Evolutionary conservation across 2,797 vertebrate genomes (phyloP).

Genomic region (Melanotaenia maccullochi): DNA sequence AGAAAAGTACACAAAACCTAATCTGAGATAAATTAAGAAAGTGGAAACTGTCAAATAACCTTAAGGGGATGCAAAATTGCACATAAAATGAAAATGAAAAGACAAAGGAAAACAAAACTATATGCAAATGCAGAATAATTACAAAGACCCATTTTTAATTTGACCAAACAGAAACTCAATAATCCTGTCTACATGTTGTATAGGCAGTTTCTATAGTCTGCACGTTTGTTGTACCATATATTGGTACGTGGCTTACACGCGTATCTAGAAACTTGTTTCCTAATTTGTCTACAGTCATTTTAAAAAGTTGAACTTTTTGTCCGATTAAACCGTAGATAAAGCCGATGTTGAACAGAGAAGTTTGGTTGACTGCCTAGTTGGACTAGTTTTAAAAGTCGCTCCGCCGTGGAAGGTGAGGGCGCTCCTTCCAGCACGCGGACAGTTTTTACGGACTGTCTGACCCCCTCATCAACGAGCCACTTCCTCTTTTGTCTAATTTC

Average conservation of each 20-base stretch:
- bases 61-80: neutral
- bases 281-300: neutral
- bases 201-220: too few relatives aligned
- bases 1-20: neutral
- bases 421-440: conserved; percentile 74
- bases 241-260: neutral
- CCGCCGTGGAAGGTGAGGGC: conserved; percentile 81
- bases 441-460: conserved; percentile 67
- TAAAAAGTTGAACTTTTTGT: neutral
- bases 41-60: neutral
- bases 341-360: neutral
- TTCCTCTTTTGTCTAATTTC: conserved; percentile 86
- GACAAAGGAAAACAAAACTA: neutral
- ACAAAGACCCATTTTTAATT: neutral
- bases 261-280: neutral
- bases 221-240: neutral
- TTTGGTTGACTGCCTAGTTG: neutral
- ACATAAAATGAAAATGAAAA: neutral
- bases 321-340: neutral
- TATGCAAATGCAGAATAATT: neutral
- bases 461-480: conserved; percentile 79
- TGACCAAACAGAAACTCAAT: neutral
- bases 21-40: neutral
- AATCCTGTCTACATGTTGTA: neutral
- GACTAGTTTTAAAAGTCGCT: conserved; percentile 15